These are phyloP conservation scores for Scomber scombrus DNA, from an alignment of 2,113 vertebrate species.

Conservation along the genomic window DNA sequence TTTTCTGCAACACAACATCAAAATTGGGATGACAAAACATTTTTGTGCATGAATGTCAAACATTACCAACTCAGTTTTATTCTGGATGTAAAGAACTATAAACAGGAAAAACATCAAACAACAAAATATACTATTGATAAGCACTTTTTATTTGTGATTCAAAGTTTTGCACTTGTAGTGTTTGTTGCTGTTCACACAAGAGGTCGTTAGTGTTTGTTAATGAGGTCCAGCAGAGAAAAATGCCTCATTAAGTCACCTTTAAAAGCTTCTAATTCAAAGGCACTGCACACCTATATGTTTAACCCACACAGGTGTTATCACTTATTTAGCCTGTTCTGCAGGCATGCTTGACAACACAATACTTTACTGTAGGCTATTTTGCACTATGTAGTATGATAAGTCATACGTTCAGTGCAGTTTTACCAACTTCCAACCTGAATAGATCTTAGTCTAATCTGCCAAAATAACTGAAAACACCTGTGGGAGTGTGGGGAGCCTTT, in stretches of 20 bases:
- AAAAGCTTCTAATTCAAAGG: not conserved
- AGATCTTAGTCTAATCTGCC: no score
- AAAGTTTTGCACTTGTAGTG: not conserved
- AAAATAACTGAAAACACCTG: no score
- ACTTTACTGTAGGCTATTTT: no score
- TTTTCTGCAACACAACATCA: not conserved
- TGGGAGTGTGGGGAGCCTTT: no score
- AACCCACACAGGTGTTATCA: not conserved
- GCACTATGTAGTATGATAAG: no score
- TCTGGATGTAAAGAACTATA: not conserved
- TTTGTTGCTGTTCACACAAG: not conserved
- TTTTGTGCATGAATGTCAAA: not conserved
- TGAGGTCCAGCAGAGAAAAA: not conserved
- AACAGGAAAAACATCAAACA: not conserved
- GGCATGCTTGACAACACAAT: no score
- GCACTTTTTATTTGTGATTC: not conserved
- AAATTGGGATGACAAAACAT: not conserved
- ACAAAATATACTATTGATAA: not conserved
- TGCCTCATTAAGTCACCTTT: not conserved
- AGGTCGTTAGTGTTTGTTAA: not conserved
- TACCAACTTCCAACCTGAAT: no score
- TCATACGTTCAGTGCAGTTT: no score
- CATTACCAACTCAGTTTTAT: not conserved
- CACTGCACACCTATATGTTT: not conserved
- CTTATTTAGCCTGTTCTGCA: not conserved